Conservation (phyloP, 2,888 invertebrate species). For the Marasmarcha lunaedactyla region DNA sequence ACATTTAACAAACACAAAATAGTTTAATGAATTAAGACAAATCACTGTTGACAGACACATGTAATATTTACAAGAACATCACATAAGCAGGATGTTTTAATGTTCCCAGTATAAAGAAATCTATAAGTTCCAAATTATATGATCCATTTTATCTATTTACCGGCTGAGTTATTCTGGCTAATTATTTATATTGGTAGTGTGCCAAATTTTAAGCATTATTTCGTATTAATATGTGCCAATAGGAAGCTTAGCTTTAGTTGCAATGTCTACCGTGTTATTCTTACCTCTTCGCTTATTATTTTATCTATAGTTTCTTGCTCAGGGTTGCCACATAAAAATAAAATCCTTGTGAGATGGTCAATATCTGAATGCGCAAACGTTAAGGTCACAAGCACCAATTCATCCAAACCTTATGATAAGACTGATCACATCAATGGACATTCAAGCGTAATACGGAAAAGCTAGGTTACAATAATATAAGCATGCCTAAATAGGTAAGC, state of each 20-base stretch:
- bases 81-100: too few species aligned
- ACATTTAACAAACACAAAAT: slow-evolving; percentile 2
- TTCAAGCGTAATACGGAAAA: slow-evolving; percentile 35
- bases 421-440: slow-evolving; percentile 25
- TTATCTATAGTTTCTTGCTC: slow-evolving; percentile 84
- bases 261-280: slow-evolving; percentile 19
- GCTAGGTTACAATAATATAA: slow-evolving; percentile 15
- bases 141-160: too few species aligned
- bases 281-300: slow-evolving; percentile 91
- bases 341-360: slow-evolving; percentile 90
- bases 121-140: too few species aligned
- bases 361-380: slow-evolving; percentile 78
- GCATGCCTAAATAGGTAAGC: not conserved
- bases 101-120: too few species aligned
- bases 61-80: too few species aligned
- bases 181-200: too few species aligned
- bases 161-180: too few species aligned
- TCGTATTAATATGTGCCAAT: too few species aligned
- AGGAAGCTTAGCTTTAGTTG: too few species aligned
- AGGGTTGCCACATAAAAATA: slow-evolving; percentile 89
- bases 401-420: slow-evolving; percentile 40
- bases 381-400: slow-evolving; percentile 68
- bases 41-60: too few species aligned
- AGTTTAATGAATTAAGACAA: not conserved
- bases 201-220: too few species aligned